Conservation (phyloP, 2,113 vertebrate species). For the Oryzias melastigma region DNA sequence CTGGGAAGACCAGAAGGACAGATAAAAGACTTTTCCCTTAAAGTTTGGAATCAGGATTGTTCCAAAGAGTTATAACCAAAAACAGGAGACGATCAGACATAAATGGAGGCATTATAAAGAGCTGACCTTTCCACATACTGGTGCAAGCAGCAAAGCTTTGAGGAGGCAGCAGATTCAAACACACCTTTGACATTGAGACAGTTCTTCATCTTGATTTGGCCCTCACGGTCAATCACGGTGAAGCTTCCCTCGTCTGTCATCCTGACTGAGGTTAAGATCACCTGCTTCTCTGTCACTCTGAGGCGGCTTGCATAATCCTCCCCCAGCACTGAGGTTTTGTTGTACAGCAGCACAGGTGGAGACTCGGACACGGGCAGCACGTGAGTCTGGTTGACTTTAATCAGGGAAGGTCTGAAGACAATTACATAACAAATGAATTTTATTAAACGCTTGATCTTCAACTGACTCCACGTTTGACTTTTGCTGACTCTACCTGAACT, state of each 20-base stretch:
- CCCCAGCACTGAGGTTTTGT: slow-evolving; percentile 39
- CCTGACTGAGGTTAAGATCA: slow-evolving; percentile 65
- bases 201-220: slow-evolving; percentile 60
- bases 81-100: too few species aligned
- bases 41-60: too few species aligned
- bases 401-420: slow-evolving; percentile 25
- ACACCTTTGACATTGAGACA: slow-evolving; percentile 78
- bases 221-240: slow-evolving; percentile 66
- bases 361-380: slow-evolving; percentile 40
- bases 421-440: background rate
- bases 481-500: slow-evolving; percentile 61
- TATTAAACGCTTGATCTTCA: background rate
- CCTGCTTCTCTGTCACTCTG: slow-evolving; percentile 45
- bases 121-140: background rate
- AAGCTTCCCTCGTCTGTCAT: slow-evolving; percentile 75
- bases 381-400: slow-evolving; percentile 38
- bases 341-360: slow-evolving; percentile 54
- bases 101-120: background rate
- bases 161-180: background rate
- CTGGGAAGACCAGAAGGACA: slow-evolving; percentile 35
- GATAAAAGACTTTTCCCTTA: background rate
- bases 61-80: too few species aligned
- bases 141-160: too few species aligned
- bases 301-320: slow-evolving; percentile 68
- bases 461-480: background rate